Evolutionary conservation across 2,797 vertebrate genomes (phyloP), one percentile per base, ranked within the genome.

Genomic region (Odontamblyopus lacepedii): DNA sequence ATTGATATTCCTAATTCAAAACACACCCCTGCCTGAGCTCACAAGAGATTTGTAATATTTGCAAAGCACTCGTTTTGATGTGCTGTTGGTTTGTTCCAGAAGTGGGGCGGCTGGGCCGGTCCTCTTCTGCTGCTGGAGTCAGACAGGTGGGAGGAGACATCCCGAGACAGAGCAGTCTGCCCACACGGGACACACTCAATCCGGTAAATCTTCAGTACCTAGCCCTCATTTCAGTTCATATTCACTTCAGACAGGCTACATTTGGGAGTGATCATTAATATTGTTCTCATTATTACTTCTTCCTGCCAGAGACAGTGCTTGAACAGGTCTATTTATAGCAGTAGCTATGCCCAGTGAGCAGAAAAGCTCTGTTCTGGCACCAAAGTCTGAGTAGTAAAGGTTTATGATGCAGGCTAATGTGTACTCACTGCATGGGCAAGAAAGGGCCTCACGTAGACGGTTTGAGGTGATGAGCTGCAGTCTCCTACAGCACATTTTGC

Each of bases 61-160:
- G 19, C 63, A 77, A 78, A 77, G 71, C 78, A 84, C 73, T 86
- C 73, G 78, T 84, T 80, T 73, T 71, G 53, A 63, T 72, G 75
- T 84, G 67, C 87, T 80, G 63, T 80, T 79, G 87, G 76, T 86
- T 84, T 77, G 70, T 77, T 88, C 29, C 91, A 97, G 96, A 97
- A 89, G 93, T 95, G 83, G 95, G 95, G 84, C 95, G 96, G 75
- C 94, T 98, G 83, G 96, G 97, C 64, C 95, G 96, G 72, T 97
- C 97, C 0, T 96, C 96, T 72, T 97, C 97, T 86, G 95, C 96
- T 76, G 96, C 97, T 0, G 96, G 96, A 66, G 95, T 96, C 61
- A 95, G 95, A 70, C 96, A 96, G 69, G 93, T 93, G 57, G 92
- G 92, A 84, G 93, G 92, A 83, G 95, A 95, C 23, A 90, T 94